Conservation (phyloP, 2,113 vertebrate species). For the Chroicocephalus ridibundus region DNA sequence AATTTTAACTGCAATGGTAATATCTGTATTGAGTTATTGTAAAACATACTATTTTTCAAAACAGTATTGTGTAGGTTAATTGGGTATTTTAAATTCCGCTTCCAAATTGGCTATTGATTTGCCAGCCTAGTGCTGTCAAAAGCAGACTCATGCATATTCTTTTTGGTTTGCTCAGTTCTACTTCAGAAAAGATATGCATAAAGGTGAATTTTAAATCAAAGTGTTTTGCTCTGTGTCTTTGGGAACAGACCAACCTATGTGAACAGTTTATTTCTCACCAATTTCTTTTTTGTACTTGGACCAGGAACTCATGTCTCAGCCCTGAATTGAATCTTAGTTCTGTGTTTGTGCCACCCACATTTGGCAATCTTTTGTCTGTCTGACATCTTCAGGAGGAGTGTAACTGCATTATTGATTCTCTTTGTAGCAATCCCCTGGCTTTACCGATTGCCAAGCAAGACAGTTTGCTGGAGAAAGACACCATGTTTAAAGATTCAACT, state of each 20-base stretch:
- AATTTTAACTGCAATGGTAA: background rate
- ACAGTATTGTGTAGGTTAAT: background rate
- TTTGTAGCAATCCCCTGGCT: slow-evolving; percentile 79
- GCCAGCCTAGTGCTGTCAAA: background rate
- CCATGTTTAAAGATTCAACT: slow-evolving; percentile 88
- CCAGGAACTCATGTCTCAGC: background rate
- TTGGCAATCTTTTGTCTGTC: background rate
- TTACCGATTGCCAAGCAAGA: slow-evolving; percentile 91
- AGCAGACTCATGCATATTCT: slow-evolving; percentile 8
- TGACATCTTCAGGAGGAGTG: background rate
- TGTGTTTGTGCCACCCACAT: background rate
- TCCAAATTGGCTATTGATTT: slow-evolving; percentile 60
- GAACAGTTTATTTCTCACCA: background rate
- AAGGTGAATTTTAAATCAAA: slow-evolving; percentile 29
- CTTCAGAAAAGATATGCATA: background rate
- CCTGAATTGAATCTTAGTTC: background rate
- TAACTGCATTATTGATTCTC: slow-evolving; percentile 56
- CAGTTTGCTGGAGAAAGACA: slow-evolving; percentile 91
- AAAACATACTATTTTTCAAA: background rate
- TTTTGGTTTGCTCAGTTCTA: background rate
- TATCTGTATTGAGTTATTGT: background rate
- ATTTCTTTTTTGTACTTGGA: background rate
- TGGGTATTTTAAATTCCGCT: background rate
- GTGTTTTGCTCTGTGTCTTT: background rate
- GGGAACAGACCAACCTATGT: background rate